Percentiles rank a stretch among this genome's conserved stretches.
Evolutionary conservation across 2,797 vertebrate species (phyloP).

Genomic region (Ctenopoma multispine): DNA sequence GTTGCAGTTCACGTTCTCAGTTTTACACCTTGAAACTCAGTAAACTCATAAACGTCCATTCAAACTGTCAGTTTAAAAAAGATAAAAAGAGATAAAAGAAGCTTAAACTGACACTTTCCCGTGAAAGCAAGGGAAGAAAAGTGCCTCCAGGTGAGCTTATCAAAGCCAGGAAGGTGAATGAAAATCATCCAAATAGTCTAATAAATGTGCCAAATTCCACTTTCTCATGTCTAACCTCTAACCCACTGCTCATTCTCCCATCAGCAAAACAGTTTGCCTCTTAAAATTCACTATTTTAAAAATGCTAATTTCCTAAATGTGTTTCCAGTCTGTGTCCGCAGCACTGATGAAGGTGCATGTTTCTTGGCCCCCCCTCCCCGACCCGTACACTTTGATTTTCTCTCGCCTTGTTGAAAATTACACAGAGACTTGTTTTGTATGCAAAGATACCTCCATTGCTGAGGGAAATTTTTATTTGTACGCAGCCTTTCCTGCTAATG

Average conservation of each 20-base stretch:
- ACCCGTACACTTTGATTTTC: slow-evolving; percentile 38
- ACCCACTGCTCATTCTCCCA: slow-evolving; percentile 21
- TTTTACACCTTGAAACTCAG: slow-evolving; percentile 7
- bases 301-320: slow-evolving; percentile 66
- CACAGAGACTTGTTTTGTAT: slow-evolving; percentile 76
- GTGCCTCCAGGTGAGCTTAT: slow-evolving; percentile 28
- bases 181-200: slow-evolving; percentile 36
- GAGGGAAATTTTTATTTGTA: slow-evolving; percentile 74
- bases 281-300: slow-evolving; percentile 45
- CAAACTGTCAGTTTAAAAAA: slow-evolving; percentile 30
- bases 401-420: slow-evolving; percentile 55
- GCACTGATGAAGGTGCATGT: slow-evolving; percentile 65
- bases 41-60: slow-evolving; percentile 12
- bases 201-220: slow-evolving; percentile 13
- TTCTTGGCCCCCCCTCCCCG: slow-evolving; percentile 2
- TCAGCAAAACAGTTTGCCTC: slow-evolving; percentile 26
- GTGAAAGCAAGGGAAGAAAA: neutral
- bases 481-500: slow-evolving; percentile 71
- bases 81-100: slow-evolving; percentile 1
- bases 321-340: slow-evolving; percentile 40
- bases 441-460: slow-evolving; percentile 71
- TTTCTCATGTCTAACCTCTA: slow-evolving; percentile 19
- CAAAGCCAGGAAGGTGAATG: neutral
- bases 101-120: slow-evolving; percentile 9
- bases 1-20: neutral